Base-by-base conservation (phyloP, 2,888 invertebrate genomes). In the Caenorhabditis doughertyi region DNA sequence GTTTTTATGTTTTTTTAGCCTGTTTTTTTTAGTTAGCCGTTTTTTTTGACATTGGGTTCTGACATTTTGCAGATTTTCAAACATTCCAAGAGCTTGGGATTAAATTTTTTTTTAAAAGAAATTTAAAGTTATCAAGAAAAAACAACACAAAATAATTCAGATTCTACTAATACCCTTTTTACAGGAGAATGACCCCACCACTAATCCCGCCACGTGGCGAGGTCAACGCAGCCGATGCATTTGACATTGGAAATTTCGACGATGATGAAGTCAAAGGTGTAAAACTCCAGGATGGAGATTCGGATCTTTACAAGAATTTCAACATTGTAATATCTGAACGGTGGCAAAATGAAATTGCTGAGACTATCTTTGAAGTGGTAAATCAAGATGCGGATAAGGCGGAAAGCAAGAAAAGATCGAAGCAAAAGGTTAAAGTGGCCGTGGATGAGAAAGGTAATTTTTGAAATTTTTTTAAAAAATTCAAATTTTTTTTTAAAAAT, bases 141-240 rank as follows among this genome's bases (percentile, higher is more conserved):
- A n/a, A n/a, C n/a, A n/a, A n/a, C n/a, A n/a, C n/a, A n/a, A n/a
- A n/a, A n/a, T n/a, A n/a, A n/a, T n/a, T n/a, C n/a, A n/a, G n/a
- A n/a, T n/a, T n/a, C n/a, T n/a, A n/a, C n/a, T n/a, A n/a, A n/a
- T n/a, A n/a, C n/a, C n/a, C n/a, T 47, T 4, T 18, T 18, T 47
- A 5, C 44, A 97, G 98, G 93, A 97, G 98, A 93, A 98, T 98
- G 93, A 96, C 97, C 21, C 99, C 99, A 70, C 98, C 99, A 3
- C 94, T 99, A 88, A 97, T 99, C 89, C 99, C 99, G 67, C 99
- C 99, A 7, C 94, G 98, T 81, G 99, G 99, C 2, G 99, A 99
- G 93, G 99, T 99, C 32, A 99, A 99, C 93, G 99, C 99, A 3
- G 99, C 99, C 0, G 99, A 99, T 93, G 99, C 99, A 29, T 99